Evolutionary conservation across 2,797 vertebrate genomes (phyloP).

Genomic region (Leptodactylus fallax): DNA sequence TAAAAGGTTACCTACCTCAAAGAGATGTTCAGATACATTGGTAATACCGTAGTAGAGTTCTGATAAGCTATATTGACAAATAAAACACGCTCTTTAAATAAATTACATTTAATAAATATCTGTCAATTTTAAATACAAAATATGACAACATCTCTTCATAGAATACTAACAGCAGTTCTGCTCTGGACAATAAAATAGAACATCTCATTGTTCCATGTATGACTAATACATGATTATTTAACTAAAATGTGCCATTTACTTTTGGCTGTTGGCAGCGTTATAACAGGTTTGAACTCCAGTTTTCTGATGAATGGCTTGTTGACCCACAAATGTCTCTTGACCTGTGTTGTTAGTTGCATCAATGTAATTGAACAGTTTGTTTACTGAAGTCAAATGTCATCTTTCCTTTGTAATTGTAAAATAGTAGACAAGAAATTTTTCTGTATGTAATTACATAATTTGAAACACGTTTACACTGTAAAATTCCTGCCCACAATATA

Average conservation of each 20-base stretch:
- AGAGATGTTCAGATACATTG: no score
- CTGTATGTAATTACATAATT: no score
- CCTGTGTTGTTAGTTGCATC: not conserved
- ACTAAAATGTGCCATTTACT: not conserved
- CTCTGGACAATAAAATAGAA: not conserved
- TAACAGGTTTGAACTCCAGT: not conserved
- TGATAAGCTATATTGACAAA: not conserved
- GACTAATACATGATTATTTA: not conserved
- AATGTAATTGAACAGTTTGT: not conserved
- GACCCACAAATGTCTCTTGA: not conserved
- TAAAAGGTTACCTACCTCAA: no score
- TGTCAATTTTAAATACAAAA: not conserved
- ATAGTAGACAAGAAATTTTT: not conserved
- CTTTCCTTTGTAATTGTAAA: not conserved
- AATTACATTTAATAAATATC: constrained; percentile 34
- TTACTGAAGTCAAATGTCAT: not conserved
- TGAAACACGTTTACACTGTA: no score
- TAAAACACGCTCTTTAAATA: constrained; percentile 9
- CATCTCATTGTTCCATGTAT: not conserved
- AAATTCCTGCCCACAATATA: not conserved
- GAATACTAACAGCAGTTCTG: not conserved
- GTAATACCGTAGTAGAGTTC: no score
- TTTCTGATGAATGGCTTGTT: not conserved
- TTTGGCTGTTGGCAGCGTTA: not conserved
- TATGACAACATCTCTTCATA: not conserved